Base-by-base conservation (phyloP, 92 coral and sea anemone species). In the Scolanthus callimorphus region DNA sequence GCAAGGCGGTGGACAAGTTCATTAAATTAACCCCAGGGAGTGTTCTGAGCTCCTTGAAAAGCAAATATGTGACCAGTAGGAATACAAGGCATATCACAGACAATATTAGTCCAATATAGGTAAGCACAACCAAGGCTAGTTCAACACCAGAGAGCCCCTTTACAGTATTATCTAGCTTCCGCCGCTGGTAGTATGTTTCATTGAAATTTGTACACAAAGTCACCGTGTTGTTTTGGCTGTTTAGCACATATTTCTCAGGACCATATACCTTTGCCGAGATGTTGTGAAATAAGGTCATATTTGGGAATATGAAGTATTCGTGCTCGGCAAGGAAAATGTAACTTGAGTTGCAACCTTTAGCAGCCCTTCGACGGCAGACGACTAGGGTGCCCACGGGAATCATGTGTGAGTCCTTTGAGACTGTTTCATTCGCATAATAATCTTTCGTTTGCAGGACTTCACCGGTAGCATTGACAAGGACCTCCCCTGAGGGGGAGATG, bases 1-100 rank as follows among this genome's bases (percentile, higher is more conserved):
- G 54, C 30, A 67, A 31, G 0, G 84, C 62, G 20, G 57, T 23
- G 11, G 73, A 78, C 46, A 78, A 26, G 26, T 70, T 70, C 73
- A 78, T 62, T 30, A 78, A 29, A 52, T 79, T 63, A 25, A 73
- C 62, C 10, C 85, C 85, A 23, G 85, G 78, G 22, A 56, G 34
- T 2, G 85, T 70, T 10, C 79, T 67, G 24, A 78, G 79, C 37
- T 78, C 69, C 17, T 17, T 39, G 27, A 78, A 78, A 0, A 78
- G 50, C 11, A 44, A 25, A 34, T 71, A 78, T 17, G 85, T 78
- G 43, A 64, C 62, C 22, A 78, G 51, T 1, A 62, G 30, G 8
- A 31, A 20, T 1, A 50, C 61, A 27, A 70, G 66, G 25, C 79
- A 48, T 0, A 64, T 3, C 34, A 70, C 65, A 0, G 85, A 78